Evolutionary conservation across 2,888 invertebrate genomes (phyloP), one percentile per base, ranked within the genome.

Genomic region (Pyrrhosoma nymphula): DNA sequence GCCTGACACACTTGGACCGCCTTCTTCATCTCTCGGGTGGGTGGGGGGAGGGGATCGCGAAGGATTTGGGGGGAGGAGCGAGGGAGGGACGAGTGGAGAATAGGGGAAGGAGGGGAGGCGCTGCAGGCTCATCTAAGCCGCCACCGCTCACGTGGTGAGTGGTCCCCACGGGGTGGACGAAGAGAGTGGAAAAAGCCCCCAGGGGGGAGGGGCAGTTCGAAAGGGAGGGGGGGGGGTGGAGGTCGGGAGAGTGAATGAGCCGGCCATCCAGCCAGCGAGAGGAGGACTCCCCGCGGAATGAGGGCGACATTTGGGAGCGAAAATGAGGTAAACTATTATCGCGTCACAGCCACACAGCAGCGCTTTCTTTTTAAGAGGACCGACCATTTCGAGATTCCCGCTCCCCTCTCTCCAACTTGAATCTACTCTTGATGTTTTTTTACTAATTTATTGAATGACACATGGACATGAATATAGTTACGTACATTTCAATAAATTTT

Each of bases 241-340:
- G 20, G 75, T 12, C 30, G 75, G 26, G 82, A 82, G 82, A 30
- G 35, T 8, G 82, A 16, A 35, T 18, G 82, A 30, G 30, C 30
- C 3, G 35, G 82, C 16, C 30, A 16, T 30, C 82, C 82, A 60
- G 60, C 18, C 60, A 14, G 60, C 60, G 47, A 47, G 47, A 47
- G 47, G 47, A 60, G 60, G 60, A 60, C 60, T 60, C 82, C 23
- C 82, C 69, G 6, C 69, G 35, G 82, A 82, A 82, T 82, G 82
- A 82, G 82, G 82, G 82, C 82, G 82, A 82, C 82, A 82, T 82
- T 82, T 82, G 75, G 75, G 75, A 35, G 35, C 35, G 82, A 30
- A 35, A 82, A 82, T 82, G 82, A 82, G 82, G 82, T 82, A 35
- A 82, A 82, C 82, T 82, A 16, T 82, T 82, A 35, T 82, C 82